A percentile compares a stretch with the other conserved stretches of the same genome.
These are phyloP conservation scores for Eira barbara DNA, from an alignment of 2,113 vertebrate species.

Conservation along the genomic window DNA sequence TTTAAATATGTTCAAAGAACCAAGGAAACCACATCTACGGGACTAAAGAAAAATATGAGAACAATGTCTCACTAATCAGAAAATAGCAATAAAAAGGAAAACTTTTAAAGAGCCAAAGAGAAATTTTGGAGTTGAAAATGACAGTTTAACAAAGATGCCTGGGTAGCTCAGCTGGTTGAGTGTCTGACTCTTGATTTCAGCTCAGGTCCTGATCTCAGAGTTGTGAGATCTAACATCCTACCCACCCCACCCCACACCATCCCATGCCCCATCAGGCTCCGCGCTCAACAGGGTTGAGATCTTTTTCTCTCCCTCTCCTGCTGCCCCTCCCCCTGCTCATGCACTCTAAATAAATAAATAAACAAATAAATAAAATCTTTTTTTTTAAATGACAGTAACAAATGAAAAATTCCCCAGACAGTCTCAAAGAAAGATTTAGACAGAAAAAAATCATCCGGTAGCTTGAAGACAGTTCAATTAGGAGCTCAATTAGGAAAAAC, in stretches of 20 bases:
- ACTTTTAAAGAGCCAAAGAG: neutral
- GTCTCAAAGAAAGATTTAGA: neutral
- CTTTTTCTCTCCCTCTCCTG: neutral
- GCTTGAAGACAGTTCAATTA: neutral
- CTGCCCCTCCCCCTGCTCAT: neutral
- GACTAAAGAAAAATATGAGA: neutral
- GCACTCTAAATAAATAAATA: no score
- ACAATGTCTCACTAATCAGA: neutral
- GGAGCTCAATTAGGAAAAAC: neutral
- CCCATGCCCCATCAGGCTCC: neutral
- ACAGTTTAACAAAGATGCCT: neutral
- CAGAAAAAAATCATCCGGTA: neutral
- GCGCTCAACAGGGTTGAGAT: neutral
- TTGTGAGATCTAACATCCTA: neutral
- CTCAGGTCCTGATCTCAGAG: neutral
- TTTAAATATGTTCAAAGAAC: constrained; percentile 5
- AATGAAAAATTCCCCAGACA: neutral
- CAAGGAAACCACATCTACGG: neutral
- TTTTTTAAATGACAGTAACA: neutral
- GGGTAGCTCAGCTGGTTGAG: neutral
- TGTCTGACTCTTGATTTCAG: neutral
- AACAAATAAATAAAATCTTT: neutral
- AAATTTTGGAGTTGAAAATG: constrained; percentile 7
- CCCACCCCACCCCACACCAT: no score
- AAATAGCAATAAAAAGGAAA: neutral